Evolutionary conservation across 2,113 vertebrate genomes (phyloP).

Genomic region (Corapipo altera): DNA sequence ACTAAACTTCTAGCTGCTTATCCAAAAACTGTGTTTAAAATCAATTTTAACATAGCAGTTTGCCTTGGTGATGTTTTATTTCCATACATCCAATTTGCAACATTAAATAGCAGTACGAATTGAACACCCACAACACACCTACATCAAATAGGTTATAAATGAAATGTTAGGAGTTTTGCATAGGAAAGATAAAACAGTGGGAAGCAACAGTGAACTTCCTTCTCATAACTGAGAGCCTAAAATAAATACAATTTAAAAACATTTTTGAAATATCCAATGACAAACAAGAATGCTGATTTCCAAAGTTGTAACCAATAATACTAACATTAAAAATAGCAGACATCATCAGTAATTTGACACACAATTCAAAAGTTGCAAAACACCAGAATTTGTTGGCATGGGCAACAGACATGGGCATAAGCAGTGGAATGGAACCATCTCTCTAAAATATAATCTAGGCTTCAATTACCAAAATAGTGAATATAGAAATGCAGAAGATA

Average conservation of each 20-base stretch:
- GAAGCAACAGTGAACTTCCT: neutral
- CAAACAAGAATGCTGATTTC: neutral
- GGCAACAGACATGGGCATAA: neutral
- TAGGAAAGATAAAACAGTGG: neutral
- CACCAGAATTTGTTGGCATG: neutral
- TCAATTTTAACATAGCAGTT: neutral
- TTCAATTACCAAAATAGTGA: neutral
- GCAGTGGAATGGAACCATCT: neutral
- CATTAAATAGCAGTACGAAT: neutral
- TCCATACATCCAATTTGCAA: neutral
- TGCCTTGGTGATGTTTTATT: neutral
- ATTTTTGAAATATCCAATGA: neutral
- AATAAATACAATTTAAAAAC: neutral
- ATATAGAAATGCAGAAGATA: neutral
- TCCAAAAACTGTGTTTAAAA: neutral
- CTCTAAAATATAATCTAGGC: neutral
- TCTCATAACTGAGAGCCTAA: neutral
- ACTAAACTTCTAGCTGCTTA: neutral
- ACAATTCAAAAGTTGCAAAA: neutral
- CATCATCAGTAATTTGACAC: neutral
- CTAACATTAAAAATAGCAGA: neutral
- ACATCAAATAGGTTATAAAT: neutral
- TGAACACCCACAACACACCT: neutral
- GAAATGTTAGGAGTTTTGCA: neutral
- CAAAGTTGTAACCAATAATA: neutral